Base-by-base conservation (phyloP, 2,797 vertebrate species). In the Anableps anableps region DNA sequence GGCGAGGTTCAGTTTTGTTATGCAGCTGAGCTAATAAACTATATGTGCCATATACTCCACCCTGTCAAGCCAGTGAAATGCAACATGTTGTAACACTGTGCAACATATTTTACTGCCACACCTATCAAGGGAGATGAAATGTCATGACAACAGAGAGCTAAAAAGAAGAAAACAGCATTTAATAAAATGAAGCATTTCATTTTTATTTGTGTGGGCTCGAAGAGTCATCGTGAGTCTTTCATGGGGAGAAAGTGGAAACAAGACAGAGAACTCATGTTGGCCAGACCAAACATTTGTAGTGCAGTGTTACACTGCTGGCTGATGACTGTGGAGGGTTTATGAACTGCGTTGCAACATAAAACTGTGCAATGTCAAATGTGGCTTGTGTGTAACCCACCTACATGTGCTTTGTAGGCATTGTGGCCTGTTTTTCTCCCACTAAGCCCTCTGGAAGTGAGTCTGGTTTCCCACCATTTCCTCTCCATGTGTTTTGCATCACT, bases 401-500 rank as follows among this genome's bases (percentile, higher is more conserved):
- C 88, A 89, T 85, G 90, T 82, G 79, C 19, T 75, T 80, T 29
- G 72, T 43, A 47, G 80, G 74, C 79, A 13, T 43, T 86, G 84
- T n/a, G 80, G 88, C 85, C 85, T 34, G 77, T 10, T 6, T 85
- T 81, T 83, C 82, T 91, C 89, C 85, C 86, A 85, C 88, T 82
- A 84, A 90, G 74, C 87, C 90, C 77, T 85, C 68, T 84, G 89
- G 92, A 90, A 88, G 76, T 48, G 62, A 87, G 82, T 85, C 87
- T 88, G 88, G 88, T 90, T 94, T 93, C 91, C 91, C 92, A 89
- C 88, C 82, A 83, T 89, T 94, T 92, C 93, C 90, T 82, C 80
- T 78, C 85, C 93, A 94, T 91, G 91, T 95, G 94, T 92, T 95
- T 94, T 79, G 60, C 80, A 95, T 95, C 92, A 93, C 10, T 4